A percentile compares a stretch with the other conserved stretches of the same genome.
Conservation (phyloP, 2,113 vertebrate genomes). For the Tragelaphus strepsiceros region DNA sequence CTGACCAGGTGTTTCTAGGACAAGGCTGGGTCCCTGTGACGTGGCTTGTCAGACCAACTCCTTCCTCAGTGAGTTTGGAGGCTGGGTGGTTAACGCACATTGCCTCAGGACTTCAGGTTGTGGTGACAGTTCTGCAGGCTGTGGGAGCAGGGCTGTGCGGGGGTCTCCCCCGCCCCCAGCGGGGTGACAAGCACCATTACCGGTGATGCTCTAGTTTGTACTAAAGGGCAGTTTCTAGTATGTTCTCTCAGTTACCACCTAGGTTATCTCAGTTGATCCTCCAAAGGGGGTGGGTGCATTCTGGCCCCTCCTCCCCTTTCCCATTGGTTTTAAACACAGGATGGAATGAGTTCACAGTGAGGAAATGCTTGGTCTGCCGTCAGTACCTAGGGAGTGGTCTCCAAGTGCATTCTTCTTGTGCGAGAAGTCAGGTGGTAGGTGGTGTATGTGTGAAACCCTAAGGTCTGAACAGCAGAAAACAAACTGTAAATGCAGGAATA, state of each 20-base stretch:
- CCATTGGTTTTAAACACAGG: neutral
- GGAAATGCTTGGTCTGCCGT: neutral
- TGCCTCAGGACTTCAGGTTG: neutral
- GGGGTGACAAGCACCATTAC: neutral
- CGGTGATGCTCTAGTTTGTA: neutral
- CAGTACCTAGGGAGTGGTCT: neutral
- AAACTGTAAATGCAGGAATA: neutral
- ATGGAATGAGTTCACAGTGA: neutral
- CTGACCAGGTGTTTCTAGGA: slow-evolving; percentile 79
- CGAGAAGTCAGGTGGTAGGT: neutral
- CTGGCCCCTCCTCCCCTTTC: neutral
- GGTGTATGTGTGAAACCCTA: neutral
- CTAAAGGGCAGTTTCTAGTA: neutral
- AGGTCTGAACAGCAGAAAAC: neutral
- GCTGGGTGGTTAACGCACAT: neutral
- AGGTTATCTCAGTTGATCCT: neutral
- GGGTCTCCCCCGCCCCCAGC: neutral
- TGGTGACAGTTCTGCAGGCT: neutral
- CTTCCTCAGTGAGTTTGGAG: neutral
- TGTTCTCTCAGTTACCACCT: neutral
- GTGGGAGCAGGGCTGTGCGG: neutral
- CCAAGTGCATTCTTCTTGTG: neutral
- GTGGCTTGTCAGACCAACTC: neutral
- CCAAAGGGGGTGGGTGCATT: neutral
- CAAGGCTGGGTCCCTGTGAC: slow-evolving; percentile 28